These are phyloP conservation scores for Simalia tracyae DNA, from an alignment of 2,797 vertebrate species.

Conservation along the genomic window DNA sequence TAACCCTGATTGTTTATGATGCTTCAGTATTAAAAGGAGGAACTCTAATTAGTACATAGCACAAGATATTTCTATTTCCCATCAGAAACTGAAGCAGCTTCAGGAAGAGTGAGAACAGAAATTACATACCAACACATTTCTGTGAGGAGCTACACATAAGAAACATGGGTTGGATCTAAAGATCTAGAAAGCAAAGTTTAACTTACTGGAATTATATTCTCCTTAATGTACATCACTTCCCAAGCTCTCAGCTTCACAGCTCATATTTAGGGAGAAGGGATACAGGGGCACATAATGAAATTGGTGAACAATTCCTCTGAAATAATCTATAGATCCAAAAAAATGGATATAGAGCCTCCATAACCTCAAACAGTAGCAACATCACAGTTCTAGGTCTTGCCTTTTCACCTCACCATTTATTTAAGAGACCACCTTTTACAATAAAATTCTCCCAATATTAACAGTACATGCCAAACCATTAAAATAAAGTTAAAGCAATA, in stretches of 20 bases:
- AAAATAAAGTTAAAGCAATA: not conserved
- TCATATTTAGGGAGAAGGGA: not conserved
- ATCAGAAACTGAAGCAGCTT: not conserved
- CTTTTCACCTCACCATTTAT: not conserved
- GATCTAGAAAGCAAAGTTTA: not conserved
- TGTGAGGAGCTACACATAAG: not conserved
- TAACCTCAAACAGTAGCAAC: not conserved
- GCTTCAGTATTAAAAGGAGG: slow-evolving; percentile 9
- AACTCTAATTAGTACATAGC: not conserved
- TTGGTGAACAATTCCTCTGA: no score
- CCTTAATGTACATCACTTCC: not conserved
- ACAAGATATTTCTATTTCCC: not conserved
- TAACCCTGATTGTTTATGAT: not conserved
- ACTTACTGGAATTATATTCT: not conserved
- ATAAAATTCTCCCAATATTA: not conserved
- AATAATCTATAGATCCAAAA: not conserved
- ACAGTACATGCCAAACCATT: not conserved
- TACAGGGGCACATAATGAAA: not conserved
- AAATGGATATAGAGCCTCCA: not conserved
- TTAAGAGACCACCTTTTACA: not conserved
- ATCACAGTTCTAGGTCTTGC: not conserved
- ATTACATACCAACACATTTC: not conserved
- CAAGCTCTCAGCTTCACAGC: not conserved
- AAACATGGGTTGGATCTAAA: not conserved
- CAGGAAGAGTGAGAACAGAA: not conserved